Evolutionary conservation across 1,140 invertebrate genomes (phyloP), one percentile per base, ranked within the genome.

Genomic region (Bombus pyrosoma): DNA sequence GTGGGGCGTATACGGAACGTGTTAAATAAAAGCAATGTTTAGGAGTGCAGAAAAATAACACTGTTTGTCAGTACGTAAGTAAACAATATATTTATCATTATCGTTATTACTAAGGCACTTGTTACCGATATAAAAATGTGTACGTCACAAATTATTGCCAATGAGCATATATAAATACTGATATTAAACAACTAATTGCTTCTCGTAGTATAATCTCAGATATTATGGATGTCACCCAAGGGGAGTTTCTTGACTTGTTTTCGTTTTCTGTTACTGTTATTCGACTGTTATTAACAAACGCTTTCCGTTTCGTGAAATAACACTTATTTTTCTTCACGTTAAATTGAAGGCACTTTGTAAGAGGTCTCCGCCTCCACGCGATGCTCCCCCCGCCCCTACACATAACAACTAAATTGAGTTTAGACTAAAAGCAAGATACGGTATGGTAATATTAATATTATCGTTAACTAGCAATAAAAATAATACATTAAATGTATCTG

Each of bases 21-120:
- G 18, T 28, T n/a, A 62, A n/a, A 62, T 4, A 0, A n/a, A 12
- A 5, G 59, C 3, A n/a, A 62, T 4, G 59, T n/a, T n/a, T n/a
- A 8, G 43, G 8, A 15, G 13, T 13, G 34, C 25, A n/a, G 34
- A 53, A 71, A 83, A 68, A 69, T 57, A 86, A 82, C 39, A 81
- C 12, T 25, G 64, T 62, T 81, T 83, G 74, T 83, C 75, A 80
- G 88, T 92, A 91, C 90, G 91, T 94, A 95, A 95, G 93, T 95
- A 95, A 95, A 95, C 93, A 94, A 94, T 94, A 94, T 93, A 93
- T 94, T 94, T 94, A 94, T 92, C 93, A 91, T 94, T 94, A 94
- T 93, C 90, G 84, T 94, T 92, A 94, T 93, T 93, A 87, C 93
- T 94, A 95, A 94, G 93, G 93, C 94, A 95, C 91, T 94, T 94